These are phyloP conservation scores for Limnothrissa miodon DNA, from an alignment of 2,113 vertebrate genomes.

Conservation along the genomic window DNA sequence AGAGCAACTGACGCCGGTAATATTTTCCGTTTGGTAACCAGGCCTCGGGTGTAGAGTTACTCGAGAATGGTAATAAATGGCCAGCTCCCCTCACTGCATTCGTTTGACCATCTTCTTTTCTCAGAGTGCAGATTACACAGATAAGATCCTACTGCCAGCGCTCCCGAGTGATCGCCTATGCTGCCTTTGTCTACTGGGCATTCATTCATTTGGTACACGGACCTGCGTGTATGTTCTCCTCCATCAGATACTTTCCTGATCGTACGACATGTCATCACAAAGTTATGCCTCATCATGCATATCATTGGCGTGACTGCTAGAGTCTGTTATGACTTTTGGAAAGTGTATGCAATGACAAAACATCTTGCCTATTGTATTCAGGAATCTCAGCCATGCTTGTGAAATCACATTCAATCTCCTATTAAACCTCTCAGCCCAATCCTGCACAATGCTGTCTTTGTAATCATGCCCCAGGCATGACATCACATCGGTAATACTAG, in stretches of 20 bases:
- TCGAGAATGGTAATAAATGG: constrained; percentile 23
- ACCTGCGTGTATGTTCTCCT: not conserved
- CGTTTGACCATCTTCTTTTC: not conserved
- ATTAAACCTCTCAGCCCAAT: not conserved
- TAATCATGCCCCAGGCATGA: not conserved
- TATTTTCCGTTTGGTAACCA: constrained; percentile 26
- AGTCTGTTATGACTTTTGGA: not conserved
- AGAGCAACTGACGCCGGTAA: constrained; percentile 20
- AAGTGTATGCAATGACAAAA: not conserved
- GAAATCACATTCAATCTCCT: constrained; percentile 10
- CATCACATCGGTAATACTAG: not conserved
- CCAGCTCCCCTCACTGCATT: not conserved
- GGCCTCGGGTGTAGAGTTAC: constrained; percentile 23
- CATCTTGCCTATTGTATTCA: not conserved
- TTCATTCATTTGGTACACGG: not conserved
- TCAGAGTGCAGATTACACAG: constrained; percentile 1
- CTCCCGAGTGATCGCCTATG: not conserved
- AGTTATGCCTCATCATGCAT: not conserved
- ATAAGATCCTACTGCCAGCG: not conserved
- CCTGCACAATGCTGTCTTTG: not conserved
- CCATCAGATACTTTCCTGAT: not conserved
- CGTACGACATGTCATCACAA: not conserved
- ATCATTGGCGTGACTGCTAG: not conserved
- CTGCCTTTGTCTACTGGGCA: not conserved
- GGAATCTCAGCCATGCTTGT: not conserved